Base-by-base conservation (phyloP, 2,113 vertebrate genomes). In the Chamaea fasciata region DNA sequence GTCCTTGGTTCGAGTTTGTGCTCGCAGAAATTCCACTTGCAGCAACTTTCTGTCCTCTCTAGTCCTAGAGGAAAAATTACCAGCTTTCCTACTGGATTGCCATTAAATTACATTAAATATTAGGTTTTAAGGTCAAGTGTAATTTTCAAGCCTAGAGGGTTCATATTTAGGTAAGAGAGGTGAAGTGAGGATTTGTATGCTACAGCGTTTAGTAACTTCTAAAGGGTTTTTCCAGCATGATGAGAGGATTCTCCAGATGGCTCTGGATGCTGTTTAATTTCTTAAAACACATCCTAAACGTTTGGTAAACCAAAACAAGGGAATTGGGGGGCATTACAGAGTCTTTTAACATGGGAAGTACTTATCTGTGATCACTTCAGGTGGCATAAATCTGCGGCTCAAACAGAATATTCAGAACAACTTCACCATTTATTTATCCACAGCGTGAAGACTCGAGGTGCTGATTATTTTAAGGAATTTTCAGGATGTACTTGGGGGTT, bases 101-200 rank as follows among this genome's bases (percentile, higher is more conserved):
- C 63, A 42, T 70, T 39, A 71, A 73, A 57, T 87, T 26, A n/a
- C 30, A 26, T 60, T 37, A 60, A 37, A 21, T 56, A 89, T 6
- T 79, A 30, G 77, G 39, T 91, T 95, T 89, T 87, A 92, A 89
- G 69, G 69, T 79, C 89, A 82, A 35, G 56, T 69, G 57, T 82
- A 35, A 91, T 92, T 92, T 81, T 67, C 31, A 81, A 84, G 49
- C 65, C 44, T 59, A 12, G 33, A 83, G 67, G 57, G 35, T 39
- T 75, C 33, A 3, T 68, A 6, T 70, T 78, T 30, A 46, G 68
- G 39, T 31, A 8, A 67, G 69, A 77, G 53, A 74, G 77, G 47
- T 78, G 16, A 87, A 39, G 8, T 30, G 35, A 24, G n/a, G 37
- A 5, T 26, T 89, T 83, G 49, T 55, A 2, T 22, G 28, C 35